Percentiles rank a stretch among this genome's conserved stretches.
Conservation (phyloP, 2,888 invertebrate species). For the Pristionchus exspectatus region DNA sequence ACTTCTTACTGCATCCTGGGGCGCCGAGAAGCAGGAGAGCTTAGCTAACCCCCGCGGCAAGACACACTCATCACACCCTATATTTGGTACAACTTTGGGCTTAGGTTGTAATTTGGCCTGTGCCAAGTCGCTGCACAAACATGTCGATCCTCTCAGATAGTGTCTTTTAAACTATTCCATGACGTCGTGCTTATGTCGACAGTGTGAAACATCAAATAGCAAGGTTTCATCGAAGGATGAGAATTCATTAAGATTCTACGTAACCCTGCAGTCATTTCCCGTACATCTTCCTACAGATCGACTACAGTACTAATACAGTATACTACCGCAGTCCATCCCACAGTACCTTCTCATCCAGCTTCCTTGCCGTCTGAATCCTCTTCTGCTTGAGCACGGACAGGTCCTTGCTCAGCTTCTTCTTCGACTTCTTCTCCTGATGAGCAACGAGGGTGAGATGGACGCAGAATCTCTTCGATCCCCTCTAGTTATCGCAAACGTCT, state of each 20-base stretch:
- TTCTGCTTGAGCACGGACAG: background rate
- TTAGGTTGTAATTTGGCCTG: too few species aligned
- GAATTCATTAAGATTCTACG: too few species aligned
- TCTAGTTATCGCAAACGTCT: too few species aligned
- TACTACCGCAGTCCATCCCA: background rate
- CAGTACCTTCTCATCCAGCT: constrained; percentile 28
- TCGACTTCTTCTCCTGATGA: background rate
- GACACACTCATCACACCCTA: too few species aligned
- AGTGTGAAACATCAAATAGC: background rate
- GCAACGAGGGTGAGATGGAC: background rate
- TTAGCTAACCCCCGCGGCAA: too few species aligned
- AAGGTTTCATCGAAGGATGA: background rate
- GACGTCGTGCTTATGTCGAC: background rate
- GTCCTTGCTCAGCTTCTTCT: constrained; percentile 6
- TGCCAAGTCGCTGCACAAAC: too few species aligned
- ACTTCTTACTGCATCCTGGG: too few species aligned
- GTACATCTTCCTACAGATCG: background rate
- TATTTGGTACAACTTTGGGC: too few species aligned
- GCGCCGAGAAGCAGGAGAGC: too few species aligned
- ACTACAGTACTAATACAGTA: background rate
- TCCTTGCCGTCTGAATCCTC: constrained; percentile 23
- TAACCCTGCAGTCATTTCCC: too few species aligned
- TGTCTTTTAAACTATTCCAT: too few species aligned
- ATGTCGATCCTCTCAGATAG: too few species aligned
- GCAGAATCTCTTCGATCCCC: background rate